A percentile compares a stretch with the other conserved stretches of the same genome.
Conservation (phyloP, 2,797 vertebrate species). For the Hypotaenidia philippensis region DNA sequence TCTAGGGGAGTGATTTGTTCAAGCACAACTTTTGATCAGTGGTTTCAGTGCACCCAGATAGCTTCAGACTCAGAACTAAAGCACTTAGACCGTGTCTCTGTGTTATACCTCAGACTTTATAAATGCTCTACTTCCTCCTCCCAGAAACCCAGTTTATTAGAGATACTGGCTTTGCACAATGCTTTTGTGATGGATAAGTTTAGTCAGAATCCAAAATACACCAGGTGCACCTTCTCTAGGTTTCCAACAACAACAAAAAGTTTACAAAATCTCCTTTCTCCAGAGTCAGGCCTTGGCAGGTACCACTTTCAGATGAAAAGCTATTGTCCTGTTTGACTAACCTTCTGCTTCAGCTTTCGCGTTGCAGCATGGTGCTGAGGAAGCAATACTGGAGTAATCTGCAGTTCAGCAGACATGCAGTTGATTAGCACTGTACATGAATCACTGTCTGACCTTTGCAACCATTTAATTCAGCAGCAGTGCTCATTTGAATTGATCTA, state of each 20-base stretch:
- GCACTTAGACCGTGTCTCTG: background rate
- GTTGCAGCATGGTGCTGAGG: background rate
- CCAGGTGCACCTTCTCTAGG: background rate
- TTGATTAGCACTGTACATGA: background rate
- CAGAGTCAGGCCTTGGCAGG: background rate
- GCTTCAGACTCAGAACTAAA: background rate
- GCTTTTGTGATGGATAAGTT: too few relatives aligned
- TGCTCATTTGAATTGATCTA: background rate
- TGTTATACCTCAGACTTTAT: background rate
- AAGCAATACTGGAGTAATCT: background rate
- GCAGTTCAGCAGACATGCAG: background rate
- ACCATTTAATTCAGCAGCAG: background rate
- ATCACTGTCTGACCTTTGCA: constrained; percentile 16
- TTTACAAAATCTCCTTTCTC: background rate
- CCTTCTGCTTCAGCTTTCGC: background rate
- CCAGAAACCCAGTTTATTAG: background rate
- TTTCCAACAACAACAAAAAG: background rate
- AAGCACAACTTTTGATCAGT: background rate
- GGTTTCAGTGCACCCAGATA: background rate
- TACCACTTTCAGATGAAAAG: background rate
- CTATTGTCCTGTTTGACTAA: background rate
- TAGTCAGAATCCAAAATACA: background rate
- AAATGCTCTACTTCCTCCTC: background rate
- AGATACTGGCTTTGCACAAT: too few relatives aligned
- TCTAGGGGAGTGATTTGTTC: background rate